Base-by-base conservation (phyloP, 2,888 invertebrate species). In the Lampropteryx suffumata region DNA sequence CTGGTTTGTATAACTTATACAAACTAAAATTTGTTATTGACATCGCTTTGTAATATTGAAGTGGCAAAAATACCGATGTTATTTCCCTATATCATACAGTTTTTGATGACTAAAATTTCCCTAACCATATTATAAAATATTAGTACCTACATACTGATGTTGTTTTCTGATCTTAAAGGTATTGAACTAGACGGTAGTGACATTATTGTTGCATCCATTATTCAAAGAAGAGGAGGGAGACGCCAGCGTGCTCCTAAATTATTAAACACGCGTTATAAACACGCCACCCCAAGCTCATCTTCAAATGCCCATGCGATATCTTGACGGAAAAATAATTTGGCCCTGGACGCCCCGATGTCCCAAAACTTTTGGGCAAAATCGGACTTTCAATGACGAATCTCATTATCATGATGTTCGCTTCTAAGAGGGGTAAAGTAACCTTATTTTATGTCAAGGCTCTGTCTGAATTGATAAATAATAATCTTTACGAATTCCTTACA, bases 141-240 rank as follows among this genome's bases (percentile, higher is more conserved):
- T n/a, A n/a, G n/a, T n/a, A n/a, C n/a, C n/a, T n/a, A n/a, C n/a
- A n/a, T n/a, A n/a, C n/a, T n/a, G n/a, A n/a, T n/a, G n/a, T n/a
- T n/a, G n/a, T n/a, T n/a, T n/a, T 24, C 24, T 21, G 10, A 4
- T 17, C 17, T 27, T 37, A 67, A 67, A 71, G 13, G 13, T 41
- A 80, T 81, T 78, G 76, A 79, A 78, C 77, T 74, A 64, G 75
- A 71, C 67, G 69, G 60, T 57, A 70, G 68, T 78, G 76, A 82
- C 84, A 85, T 86, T 88, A 84, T 87, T 83, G 82, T 82, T 80
- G 76, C 79, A 86, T 89, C 73, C 77, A 88, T 88, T 86, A 89
- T 89, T 89, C 84, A 88, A 73, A 59, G 65, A 67, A 57, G 75
- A 67, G 77, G 71, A 81, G 82, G 84, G 83, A 78, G 77, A 69